Evolutionary conservation across 2,888 invertebrate species (phyloP), one percentile per base, ranked within the genome.

Genomic region (Leptopilina myrica): DNA sequence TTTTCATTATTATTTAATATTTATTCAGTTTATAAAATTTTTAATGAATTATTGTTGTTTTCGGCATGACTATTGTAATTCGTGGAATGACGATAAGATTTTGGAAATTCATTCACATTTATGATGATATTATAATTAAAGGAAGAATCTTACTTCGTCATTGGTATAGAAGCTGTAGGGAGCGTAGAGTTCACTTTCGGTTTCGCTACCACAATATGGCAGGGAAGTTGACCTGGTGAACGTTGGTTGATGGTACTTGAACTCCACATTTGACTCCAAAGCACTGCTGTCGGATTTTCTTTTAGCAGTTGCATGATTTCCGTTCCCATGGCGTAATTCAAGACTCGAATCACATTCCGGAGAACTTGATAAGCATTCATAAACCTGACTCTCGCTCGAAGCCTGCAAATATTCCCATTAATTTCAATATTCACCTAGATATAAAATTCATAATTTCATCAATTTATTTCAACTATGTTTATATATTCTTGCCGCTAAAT

Each of bases 201-300:
- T 94, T 91, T 97, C 97, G 89, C 96, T 96, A 81, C 96, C 96
- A 89, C 96, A 97, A 91, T 96, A 97, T 7, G 96, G 96, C 75
- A 96, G 93, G 4, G 96, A 96, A 86, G 94, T 93, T 66, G 96
- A 94, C 88, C 95, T 93, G 82, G 93, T 92, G 86, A 94, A 93
- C 78, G 88, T 85, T 81, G 93, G 92, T 86, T 93, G 93, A 83
- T 92, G 92, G 88, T 94, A 94, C 91, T 95, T 95, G 82, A 94
- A 93, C 87, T 94, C 95, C 80, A 94, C 94, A 15, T 91, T 88
- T 49, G 92, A 91, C 77, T 92, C 92, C 84, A 93, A 92, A 81
- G 92, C 92, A 83, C 92, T 92, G 86, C 93, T 93, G 86, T 93
- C 93, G 69, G 93, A 93, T 86, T 93, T 92, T 79, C 92, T 89